These are phyloP conservation scores for Cricetomys ansorgei DNA, from an alignment of 2,113 vertebrate genomes.

Conservation along the genomic window DNA sequence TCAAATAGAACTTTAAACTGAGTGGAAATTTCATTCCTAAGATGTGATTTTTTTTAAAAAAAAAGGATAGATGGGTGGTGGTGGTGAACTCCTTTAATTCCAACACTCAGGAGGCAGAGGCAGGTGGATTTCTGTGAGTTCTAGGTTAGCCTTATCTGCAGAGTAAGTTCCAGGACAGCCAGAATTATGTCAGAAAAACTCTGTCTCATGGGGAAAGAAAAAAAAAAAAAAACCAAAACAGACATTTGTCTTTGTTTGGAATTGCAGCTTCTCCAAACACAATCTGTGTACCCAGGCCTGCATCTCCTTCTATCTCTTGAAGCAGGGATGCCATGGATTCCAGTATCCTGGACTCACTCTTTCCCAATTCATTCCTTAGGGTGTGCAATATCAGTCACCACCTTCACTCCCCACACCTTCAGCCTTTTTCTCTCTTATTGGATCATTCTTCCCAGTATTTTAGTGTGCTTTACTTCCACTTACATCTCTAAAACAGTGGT, in stretches of 20 bases:
- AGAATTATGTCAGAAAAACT: no score
- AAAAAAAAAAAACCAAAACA: background rate
- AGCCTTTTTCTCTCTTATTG: background rate
- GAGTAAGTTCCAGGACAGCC: no score
- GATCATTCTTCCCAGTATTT: background rate
- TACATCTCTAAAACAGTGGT: background rate
- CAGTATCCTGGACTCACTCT: background rate
- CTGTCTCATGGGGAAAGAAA: no score
- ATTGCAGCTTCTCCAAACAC: slow-evolving; percentile 26
- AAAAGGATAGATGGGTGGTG: no score
- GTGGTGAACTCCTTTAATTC: no score
- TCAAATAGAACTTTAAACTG: slow-evolving; percentile 43
- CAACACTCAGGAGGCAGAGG: no score
- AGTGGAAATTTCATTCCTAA: slow-evolving; percentile 33
- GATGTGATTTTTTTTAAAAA: background rate
- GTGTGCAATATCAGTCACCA: background rate
- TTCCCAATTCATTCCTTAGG: background rate
- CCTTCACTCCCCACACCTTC: background rate
- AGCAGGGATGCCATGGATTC: background rate
- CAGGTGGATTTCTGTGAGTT: no score
- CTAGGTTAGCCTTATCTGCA: no score
- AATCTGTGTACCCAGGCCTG: background rate
- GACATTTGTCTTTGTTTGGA: slow-evolving; percentile 44
- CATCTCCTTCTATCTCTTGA: background rate
- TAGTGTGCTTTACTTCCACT: background rate